phyloP scores from a whole-genome alignment of 2,888 invertebrate genomes.

The Melolontha melolontha region DNA sequence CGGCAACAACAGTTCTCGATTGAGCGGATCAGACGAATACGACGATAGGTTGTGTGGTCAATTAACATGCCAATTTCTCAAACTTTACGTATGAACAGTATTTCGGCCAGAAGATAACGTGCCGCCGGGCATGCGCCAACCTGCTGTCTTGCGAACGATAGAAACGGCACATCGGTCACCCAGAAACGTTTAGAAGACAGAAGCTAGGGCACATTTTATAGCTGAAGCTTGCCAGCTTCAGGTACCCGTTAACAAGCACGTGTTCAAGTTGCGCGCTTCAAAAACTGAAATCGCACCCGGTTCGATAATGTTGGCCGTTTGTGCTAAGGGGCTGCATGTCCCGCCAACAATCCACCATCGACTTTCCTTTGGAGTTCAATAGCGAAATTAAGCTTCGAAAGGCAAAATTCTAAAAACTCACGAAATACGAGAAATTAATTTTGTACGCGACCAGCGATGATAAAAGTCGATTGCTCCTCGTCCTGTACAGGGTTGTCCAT shows the following conservation, averaged over 20 bases:
- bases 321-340: conserved; percentile 89
- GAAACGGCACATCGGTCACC: conserved; percentile 87
- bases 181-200: conserved; percentile 77
- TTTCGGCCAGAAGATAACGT: conserved; percentile 91
- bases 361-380: conserved; percentile 95
- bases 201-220: conserved; percentile 90
- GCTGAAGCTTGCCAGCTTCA: conserved; percentile 86
- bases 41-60: too few species aligned
- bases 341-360: conserved; percentile 79
- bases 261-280: conserved; percentile 79
- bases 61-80: too few species aligned
- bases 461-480: conserved; percentile 78
- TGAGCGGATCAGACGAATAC: too few species aligned
- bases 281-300: conserved; percentile 82
- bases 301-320: conserved; percentile 89
- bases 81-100: too few species aligned
- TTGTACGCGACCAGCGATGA: conserved; percentile 93
- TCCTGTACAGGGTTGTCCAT: conserved; percentile 90
- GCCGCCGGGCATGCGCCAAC: conserved; percentile 74
- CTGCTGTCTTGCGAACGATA: conserved; percentile 70
- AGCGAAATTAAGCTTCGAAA: conserved; percentile 94
- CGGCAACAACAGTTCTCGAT: too few species aligned
- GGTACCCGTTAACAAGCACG: conserved; percentile 91
- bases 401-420: conserved; percentile 97
- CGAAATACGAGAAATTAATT: conserved; percentile 88